Evolutionary conservation across 2,888 invertebrate genomes (phyloP), one percentile per base, ranked within the genome.

Genomic region (Galeopsomyia nigrocyanea): DNA sequence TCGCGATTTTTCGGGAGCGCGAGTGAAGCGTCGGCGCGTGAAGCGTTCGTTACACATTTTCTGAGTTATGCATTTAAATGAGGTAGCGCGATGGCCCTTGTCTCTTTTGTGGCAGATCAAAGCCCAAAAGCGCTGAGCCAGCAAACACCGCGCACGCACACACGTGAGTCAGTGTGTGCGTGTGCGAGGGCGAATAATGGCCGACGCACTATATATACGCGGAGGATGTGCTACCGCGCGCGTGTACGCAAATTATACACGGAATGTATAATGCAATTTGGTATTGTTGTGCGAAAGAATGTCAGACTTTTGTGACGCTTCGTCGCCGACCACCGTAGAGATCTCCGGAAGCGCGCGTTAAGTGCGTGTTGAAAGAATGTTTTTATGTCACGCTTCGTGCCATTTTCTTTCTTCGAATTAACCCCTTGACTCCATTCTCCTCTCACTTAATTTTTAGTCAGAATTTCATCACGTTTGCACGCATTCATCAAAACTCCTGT

Each of bases 11-110:
- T 71, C 68, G 65, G 71, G 22, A 74, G 67, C 64, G 49, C 47
- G 60, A 0, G 39, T 1, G 50, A 62, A 60, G 73, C 71, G 74
- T 76, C 67, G 73, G 68, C 50, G 81, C 82, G 83, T 84, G 82
- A 83, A 84, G 82, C 81, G 84, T 82, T 82, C 81, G 82, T 82
- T 83, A 84, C 82, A 82, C 84, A 80, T 84, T 82, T 81, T 78
- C 81, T 79, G 80, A 82, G 83, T 84, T 84, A 83, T 84, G 84
- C 83, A 84, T 84, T 83, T 84, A 83, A 84, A 84, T 83, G 83
- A 84, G 84, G 79, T 79, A 81, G 68, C 68, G 58, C 62, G 55
- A 66, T 65, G 49, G 63, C 57, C 63, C 71, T 66, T 66, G 71
- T 62, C 60, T 64, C 69, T 73, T 71, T 70, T 72, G 71, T 76